Conservation (phyloP, 2,113 vertebrate genomes). For the Cricetomys ansorgei region DNA sequence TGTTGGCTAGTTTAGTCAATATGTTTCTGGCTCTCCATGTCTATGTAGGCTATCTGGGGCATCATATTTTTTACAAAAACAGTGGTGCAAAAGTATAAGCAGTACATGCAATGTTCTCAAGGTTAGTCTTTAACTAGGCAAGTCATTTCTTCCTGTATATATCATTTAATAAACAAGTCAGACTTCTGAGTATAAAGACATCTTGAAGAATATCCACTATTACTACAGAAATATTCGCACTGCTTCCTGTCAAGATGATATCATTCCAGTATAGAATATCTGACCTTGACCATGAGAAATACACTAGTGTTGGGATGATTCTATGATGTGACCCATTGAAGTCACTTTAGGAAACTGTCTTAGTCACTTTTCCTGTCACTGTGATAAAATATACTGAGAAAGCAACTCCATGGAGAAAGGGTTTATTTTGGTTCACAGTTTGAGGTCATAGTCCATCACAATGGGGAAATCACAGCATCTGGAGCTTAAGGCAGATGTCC, state of each 20-base stretch:
- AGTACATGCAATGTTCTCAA: not conserved
- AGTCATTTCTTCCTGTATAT: not conserved
- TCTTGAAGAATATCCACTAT: not conserved
- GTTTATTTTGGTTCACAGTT: not conserved
- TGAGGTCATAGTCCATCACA: not conserved
- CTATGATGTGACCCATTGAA: not conserved
- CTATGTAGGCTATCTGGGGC: not conserved
- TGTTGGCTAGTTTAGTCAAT: not conserved
- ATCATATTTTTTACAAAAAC: not conserved
- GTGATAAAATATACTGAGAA: not conserved
- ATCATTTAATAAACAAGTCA: not conserved
- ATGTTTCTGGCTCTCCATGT: not conserved
- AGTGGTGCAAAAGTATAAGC: not conserved
- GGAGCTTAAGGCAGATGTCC: not conserved
- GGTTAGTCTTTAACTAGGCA: not conserved
- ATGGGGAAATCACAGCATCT: not conserved
- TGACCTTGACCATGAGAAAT: not conserved
- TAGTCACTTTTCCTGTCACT: not conserved
- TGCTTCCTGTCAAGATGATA: not conserved
- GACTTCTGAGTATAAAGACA: not conserved
- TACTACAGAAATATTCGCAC: not conserved
- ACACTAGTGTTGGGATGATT: not conserved
- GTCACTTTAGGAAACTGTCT: not conserved
- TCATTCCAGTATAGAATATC: not conserved
- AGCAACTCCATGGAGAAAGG: not conserved